Evolutionary conservation across 2,113 vertebrate genomes (phyloP), one percentile per base, ranked within the genome.

Genomic region (Mastomys natalensis): DNA sequence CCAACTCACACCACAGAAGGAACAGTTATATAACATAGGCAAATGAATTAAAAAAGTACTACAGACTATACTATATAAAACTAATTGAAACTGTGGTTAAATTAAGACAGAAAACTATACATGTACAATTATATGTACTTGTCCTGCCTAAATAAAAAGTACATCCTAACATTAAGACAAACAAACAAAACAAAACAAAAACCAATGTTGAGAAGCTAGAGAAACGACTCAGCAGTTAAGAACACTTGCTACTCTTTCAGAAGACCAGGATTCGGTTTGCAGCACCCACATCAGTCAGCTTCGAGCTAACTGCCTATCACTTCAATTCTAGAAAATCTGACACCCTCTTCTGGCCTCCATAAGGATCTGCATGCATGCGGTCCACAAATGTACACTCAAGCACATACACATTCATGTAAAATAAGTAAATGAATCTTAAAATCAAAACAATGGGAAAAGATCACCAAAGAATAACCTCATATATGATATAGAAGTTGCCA

Each of bases 41-140:
- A 60, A 58, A 73, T 66, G 12, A 26, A 31, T 53, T 80, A 55
- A 60, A 88, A 89, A 51, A 89, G 74, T 62, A 45, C 24, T 64
- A n/a, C 7, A 8, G 68, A 43, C 16, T 24, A 90, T 51, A 73
- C 53, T 84, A 84, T 93, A 82, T 84, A 92, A 84, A 40, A 19
- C 43, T 74, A 94, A 87, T 45, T 86, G 80, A 34, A 94, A 81
- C 81, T 76, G 3, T 80, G 87, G 86, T 70, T 76, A 95, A 78
- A 8, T 3, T 4, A 80, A 89, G 48, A 58, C 29, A 53, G 68
- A 84, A 93, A 77, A 93, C 53, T 26, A 11, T 34, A 53, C n/a
- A 29, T 13, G 24, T 34, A 26, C 2, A 34, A 64, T 5, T 37
- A 48, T 43, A 29, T 16, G 24, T 26, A 43, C 2, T 48, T 64